Evolutionary conservation across 2,888 invertebrate species (phyloP).

Genomic region (Thera britannica): DNA sequence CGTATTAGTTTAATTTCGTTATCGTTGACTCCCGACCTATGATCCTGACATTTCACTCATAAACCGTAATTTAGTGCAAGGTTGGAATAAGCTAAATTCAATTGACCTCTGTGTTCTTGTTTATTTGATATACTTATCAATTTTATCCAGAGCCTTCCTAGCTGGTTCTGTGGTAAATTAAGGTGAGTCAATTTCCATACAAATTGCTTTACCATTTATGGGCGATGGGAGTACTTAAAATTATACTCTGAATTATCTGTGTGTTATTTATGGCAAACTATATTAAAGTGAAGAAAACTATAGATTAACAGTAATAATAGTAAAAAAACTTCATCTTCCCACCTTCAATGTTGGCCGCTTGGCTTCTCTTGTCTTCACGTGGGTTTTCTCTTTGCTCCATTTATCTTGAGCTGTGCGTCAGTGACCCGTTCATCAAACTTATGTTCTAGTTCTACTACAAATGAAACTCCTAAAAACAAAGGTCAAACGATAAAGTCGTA

Average conservation of each 20-base stretch:
- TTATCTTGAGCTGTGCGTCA: background rate
- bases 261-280: too few relatives aligned
- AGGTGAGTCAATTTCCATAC: too few relatives aligned
- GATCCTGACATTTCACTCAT: conserved; percentile 31
- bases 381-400: background rate
- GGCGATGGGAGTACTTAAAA: too few relatives aligned
- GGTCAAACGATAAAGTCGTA: conserved; percentile 32
- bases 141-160: background rate
- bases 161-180: background rate
- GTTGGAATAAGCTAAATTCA: conserved; percentile 12
- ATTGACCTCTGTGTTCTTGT: conserved; percentile 7
- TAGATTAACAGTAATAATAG: too few relatives aligned
- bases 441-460: background rate
- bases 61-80: conserved; percentile 20
- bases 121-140: background rate
- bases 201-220: too few relatives aligned
- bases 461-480: conserved; percentile 14
- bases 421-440: background rate
- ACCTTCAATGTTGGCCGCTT: background rate
- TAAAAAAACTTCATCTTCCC: background rate
- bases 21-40: conserved; percentile 35
- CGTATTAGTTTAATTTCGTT: conserved; percentile 12
- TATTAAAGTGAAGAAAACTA: too few relatives aligned
- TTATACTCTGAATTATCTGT: too few relatives aligned
- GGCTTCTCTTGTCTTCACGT: background rate